Base-by-base conservation (phyloP, 2,113 vertebrate genomes). In the Melanerpes aurifrons region DNA sequence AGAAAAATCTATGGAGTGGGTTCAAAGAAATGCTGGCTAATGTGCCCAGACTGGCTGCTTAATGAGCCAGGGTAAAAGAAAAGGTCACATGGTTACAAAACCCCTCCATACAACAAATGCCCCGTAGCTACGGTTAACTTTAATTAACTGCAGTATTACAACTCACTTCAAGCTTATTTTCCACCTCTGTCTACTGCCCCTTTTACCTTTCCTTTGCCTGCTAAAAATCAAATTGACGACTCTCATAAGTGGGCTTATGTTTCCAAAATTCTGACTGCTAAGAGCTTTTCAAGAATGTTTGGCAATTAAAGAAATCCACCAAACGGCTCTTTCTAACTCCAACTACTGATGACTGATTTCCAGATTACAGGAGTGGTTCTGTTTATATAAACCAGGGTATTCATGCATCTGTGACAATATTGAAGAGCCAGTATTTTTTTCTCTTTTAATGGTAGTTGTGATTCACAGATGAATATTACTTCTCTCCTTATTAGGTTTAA, bases 91-190 rank as follows among this genome's bases (percentile, higher is more conserved):
- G 96, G 66, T 92, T 95, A 84, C 86, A 85, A 93, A 95, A 95
- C 94, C 48, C 61, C 80, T 86, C 94, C 91, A 93, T 93, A 94
- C 93, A 97, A 95, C 95, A 97, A 96, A 96, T 77, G 54, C 96
- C 97, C 86, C 4, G 15, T 82, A 94, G 97, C 96, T 96, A 97
- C 29, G 45, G 96, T 97, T 97, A 97, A 97, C 95, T 97, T 97
- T 96, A 97, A 98, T 97, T 97, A 97, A 97, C 96, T 96, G 91
- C 92, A 94, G 89, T 91, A 95, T 96, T 95, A 92, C 92, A 96
- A 86, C 96, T 97, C 94, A 95, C 94, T 96, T 96, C 84, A 93
- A 96, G 84, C 63, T 96, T 57, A 73, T 93, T 96, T 94, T 95
- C 93, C 89, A 96, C 82, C 92, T 67, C 64, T 93, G 70, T 77